Evolutionary conservation across 2,113 vertebrate genomes (phyloP).

Genomic region (Calcarius ornatus): DNA sequence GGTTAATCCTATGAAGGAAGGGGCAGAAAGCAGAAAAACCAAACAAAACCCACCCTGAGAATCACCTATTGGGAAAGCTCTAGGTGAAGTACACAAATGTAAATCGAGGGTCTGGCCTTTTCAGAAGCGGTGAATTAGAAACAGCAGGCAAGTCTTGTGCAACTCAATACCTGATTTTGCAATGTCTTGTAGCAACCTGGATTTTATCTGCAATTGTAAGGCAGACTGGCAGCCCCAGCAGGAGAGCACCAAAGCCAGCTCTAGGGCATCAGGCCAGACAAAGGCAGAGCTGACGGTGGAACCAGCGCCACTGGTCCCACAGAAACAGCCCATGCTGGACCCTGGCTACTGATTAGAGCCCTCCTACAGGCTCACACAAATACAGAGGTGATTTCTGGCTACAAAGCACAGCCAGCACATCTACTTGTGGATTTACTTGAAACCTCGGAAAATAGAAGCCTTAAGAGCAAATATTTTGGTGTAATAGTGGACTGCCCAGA

Average conservation of each 20-base stretch:
- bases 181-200: not conserved
- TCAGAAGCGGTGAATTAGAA: not conserved
- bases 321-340: not conserved
- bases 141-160: not conserved
- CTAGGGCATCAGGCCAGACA: not conserved
- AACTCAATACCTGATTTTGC: conserved; percentile 23
- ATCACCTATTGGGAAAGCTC: not conserved
- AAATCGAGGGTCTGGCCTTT: not conserved
- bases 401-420: not conserved
- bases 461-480: conserved; percentile 12
- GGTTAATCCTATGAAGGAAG: not conserved
- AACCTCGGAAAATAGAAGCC: not conserved
- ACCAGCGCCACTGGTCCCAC: not conserved
- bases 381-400: not conserved
- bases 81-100: not conserved
- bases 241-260: not conserved
- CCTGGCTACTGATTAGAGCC: not conserved
- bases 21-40: not conserved
- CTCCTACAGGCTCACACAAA: not conserved
- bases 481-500: not conserved
- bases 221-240: not conserved
- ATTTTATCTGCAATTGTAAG: not conserved
- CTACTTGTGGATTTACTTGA: not conserved
- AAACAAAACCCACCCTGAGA: not conserved
- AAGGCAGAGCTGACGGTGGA: not conserved